These are phyloP conservation scores for Cryptocephalus primarius DNA, from an alignment of 2,888 invertebrate genomes.

Conservation along the genomic window DNA sequence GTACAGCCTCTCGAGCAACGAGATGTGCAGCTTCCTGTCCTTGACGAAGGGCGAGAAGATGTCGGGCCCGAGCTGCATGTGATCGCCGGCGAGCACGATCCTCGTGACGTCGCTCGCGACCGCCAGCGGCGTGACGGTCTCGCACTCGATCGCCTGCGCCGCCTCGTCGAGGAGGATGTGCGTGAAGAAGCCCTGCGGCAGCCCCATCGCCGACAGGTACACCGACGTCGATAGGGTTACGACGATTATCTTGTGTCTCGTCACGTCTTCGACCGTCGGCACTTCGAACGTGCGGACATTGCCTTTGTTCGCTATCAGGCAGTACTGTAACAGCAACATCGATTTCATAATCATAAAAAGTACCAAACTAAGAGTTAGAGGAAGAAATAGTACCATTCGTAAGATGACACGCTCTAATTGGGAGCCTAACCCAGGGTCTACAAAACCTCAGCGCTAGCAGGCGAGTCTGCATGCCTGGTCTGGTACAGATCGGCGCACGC, in stretches of 20 bases:
- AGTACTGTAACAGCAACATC: slow-evolving; percentile 46
- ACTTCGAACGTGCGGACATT: slow-evolving; percentile 49
- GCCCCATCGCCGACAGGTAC: slow-evolving; percentile 55
- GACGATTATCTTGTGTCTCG: slow-evolving; percentile 60
- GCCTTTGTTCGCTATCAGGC: slow-evolving; percentile 51
- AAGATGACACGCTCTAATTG: too few relatives aligned
- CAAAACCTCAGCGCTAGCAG: too few relatives aligned
- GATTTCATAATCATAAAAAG: background rate
- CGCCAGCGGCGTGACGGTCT: slow-evolving; percentile 69
- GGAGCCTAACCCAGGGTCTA: too few relatives aligned
- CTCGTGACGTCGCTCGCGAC: slow-evolving; percentile 61
- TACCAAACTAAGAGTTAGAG: background rate
- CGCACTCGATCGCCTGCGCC: slow-evolving; percentile 78
- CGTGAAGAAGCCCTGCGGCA: slow-evolving; percentile 60
- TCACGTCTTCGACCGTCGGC: slow-evolving; percentile 61
- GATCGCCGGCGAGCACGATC: slow-evolving; percentile 69
- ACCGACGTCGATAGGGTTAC: slow-evolving; percentile 72
- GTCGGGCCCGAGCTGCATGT: slow-evolving; percentile 77
- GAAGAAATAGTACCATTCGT: too few relatives aligned
- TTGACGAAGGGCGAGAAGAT: slow-evolving; percentile 64
- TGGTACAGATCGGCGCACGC: too few relatives aligned
- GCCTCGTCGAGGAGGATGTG: slow-evolving; percentile 81
- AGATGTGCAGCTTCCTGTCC: slow-evolving; percentile 59
- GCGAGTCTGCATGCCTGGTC: too few relatives aligned
- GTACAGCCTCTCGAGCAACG: slow-evolving; percentile 66